Evolutionary conservation across 2,888 invertebrate genomes (phyloP), one percentile per base, ranked within the genome.

Genomic region (Drosophila affinis): DNA sequence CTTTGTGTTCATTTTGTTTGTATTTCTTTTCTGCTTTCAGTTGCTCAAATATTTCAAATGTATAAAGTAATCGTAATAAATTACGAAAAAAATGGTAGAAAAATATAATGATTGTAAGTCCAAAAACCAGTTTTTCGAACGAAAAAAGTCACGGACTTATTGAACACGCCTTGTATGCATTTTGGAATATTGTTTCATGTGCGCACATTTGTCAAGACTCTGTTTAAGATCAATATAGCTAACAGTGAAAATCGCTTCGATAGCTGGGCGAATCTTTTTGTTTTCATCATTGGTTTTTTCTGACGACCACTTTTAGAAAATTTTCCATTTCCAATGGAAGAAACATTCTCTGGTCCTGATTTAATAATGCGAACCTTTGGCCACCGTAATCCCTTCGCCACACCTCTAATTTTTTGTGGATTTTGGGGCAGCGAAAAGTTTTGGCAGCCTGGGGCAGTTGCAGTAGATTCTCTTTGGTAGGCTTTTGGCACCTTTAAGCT

Each of bases 401-500:
- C 14, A 39, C 14, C 60, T 69, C 62, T 62, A 9, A 44, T 53
- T 63, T 58, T 57, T 55, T 62, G 24, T 59, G 53, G 67, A 57
- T 68, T 56, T 71, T 62, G 62, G 51, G 47, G 32, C 51, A 63
- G 54, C 47, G 54, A 75, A 86, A 83, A 82, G 70, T 86, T 88
- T 74, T 21, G 72, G 51, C 72, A 55, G 83, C 83, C 83, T 74
- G 87, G 70, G 87, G 80, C 86, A 56, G 80, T 56, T 21, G 4
- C 27, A n/a, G 49, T 14, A 6, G 12, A 51, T 62, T 68, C 67
- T 58, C 60, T 64, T 76, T 70, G 47, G 69, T 57, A 68, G 69
- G 71, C 75, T 80, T 78, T 59, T 72, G 78, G 73, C 65, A 78
- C 88, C 76, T 79, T 79, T 82, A 84, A 84, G 88, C 83, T 78